Evolutionary conservation across 2,888 invertebrate genomes (phyloP).

Genomic region (Tupiocoris notatus): DNA sequence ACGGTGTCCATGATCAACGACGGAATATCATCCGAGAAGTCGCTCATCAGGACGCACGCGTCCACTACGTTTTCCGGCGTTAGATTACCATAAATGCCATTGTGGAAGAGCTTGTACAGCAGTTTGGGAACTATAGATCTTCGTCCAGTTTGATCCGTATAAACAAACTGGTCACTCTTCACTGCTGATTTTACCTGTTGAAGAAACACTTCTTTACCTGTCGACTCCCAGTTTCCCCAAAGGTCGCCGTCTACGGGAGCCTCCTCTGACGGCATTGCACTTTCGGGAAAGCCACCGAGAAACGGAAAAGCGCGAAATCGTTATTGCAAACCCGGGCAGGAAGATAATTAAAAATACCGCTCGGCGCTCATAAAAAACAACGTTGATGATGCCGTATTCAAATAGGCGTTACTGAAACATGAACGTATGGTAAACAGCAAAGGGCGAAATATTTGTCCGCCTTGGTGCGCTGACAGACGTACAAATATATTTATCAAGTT

Average conservation of each 20-base stretch:
- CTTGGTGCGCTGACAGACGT: too few species aligned
- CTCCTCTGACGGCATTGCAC: constrained; percentile 37
- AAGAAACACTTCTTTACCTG: constrained; percentile 22
- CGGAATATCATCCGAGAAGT: constrained; percentile 74
- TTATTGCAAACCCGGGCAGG: neutral
- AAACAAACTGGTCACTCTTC: constrained; percentile 6
- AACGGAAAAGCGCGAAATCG: too few species aligned
- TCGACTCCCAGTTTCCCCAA: constrained; percentile 35
- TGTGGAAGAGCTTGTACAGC: constrained; percentile 77
- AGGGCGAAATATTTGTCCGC: too few species aligned
- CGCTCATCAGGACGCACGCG: constrained; percentile 72
- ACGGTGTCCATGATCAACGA: constrained; percentile 82
- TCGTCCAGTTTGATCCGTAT: constrained; percentile 24
- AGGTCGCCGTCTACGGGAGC: constrained; percentile 7
- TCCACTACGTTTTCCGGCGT: constrained; percentile 75
- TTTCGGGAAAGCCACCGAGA: too few species aligned
- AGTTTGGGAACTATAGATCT: constrained; percentile 61
- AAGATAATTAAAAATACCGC: neutral
- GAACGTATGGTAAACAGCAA: too few species aligned
- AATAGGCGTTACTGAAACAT: too few species aligned
- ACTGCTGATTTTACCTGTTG: constrained; percentile 24
- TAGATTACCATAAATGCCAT: constrained; percentile 71
- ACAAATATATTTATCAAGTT: too few species aligned
- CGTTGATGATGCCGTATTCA: too few species aligned
- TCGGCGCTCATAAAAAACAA: neutral